These are phyloP conservation scores for Drosophila rubida DNA, from an alignment of 2,888 invertebrate species.

Conservation along the genomic window DNA sequence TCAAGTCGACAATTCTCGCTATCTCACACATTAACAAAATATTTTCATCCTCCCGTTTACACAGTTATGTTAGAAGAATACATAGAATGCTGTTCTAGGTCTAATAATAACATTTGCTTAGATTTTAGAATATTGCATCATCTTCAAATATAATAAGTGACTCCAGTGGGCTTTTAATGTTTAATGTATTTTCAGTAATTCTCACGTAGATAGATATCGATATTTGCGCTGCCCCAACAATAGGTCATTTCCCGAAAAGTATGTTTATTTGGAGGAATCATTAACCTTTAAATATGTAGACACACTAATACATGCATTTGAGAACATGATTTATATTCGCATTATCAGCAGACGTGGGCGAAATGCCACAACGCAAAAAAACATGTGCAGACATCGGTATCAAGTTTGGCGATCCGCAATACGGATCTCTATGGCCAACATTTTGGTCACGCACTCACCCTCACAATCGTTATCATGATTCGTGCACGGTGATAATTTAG, in stretches of 20 bases:
- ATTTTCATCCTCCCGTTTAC: too few species aligned
- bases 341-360: slow-evolving; percentile 53
- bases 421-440: slow-evolving; percentile 22
- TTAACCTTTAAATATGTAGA: slow-evolving; percentile 24
- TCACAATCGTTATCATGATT: background rate
- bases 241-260: background rate
- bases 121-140: background rate
- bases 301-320: slow-evolving; percentile 7
- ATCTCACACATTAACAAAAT: too few species aligned
- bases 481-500: background rate
- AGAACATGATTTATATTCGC: slow-evolving; percentile 22
- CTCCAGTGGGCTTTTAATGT: background rate
- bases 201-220: background rate
- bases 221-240: background rate
- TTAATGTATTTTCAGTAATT: background rate
- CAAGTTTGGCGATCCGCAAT: slow-evolving; percentile 23
- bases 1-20: too few species aligned
- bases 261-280: slow-evolving; percentile 22
- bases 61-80: too few species aligned
- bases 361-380: slow-evolving; percentile 43
- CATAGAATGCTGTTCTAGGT: background rate
- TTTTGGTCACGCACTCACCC: slow-evolving; percentile 8
- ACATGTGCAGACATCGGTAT: slow-evolving; percentile 39
- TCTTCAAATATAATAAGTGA: background rate
- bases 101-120: background rate